A percentile compares a stretch with the other conserved stretches of the same genome.
phyloP scores from a whole-genome alignment of 2,888 invertebrate species.

The Aphidoletes aphidimyza region DNA sequence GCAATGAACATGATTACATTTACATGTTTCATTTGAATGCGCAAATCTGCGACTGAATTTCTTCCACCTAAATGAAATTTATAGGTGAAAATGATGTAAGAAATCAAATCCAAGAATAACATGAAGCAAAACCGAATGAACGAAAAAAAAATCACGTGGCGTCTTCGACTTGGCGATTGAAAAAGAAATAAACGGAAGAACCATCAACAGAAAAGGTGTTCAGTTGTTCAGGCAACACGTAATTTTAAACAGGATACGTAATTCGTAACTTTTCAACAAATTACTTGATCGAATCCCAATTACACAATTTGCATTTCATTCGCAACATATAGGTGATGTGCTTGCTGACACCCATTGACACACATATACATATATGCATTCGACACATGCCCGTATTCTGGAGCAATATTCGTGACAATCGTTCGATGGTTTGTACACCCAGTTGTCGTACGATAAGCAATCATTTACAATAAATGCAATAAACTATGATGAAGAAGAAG shows the following conservation, averaged over 20 bases:
- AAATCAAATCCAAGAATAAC: slow-evolving; percentile 40
- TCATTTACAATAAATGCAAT: slow-evolving; percentile 45
- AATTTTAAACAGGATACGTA: not conserved
- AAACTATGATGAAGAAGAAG: not conserved
- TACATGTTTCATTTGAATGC: not conserved
- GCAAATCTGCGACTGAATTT: slow-evolving; percentile 2
- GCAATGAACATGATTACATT: slow-evolving; percentile 2
- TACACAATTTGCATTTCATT: slow-evolving; percentile 23
- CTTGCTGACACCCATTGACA: too few relatives aligned
- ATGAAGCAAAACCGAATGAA: not conserved
- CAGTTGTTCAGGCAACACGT: too few relatives aligned
- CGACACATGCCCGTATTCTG: not conserved
- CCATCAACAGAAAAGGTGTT: too few relatives aligned
- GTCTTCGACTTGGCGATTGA: not conserved
- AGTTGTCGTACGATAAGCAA: slow-evolving; percentile 1
- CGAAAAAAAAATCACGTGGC: not conserved
- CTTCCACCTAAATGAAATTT: slow-evolving; percentile 42
- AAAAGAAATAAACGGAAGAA: not conserved
- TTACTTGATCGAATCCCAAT: slow-evolving; percentile 40
- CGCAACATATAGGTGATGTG: not conserved
- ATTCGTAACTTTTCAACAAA: slow-evolving; percentile 11
- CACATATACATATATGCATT: not conserved
- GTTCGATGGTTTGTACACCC: not conserved
- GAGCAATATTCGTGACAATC: not conserved
- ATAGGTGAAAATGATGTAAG: slow-evolving; percentile 43